These are phyloP conservation scores for Cydia pomonella DNA, from an alignment of 1,140 invertebrate species.

Conservation along the genomic window DNA sequence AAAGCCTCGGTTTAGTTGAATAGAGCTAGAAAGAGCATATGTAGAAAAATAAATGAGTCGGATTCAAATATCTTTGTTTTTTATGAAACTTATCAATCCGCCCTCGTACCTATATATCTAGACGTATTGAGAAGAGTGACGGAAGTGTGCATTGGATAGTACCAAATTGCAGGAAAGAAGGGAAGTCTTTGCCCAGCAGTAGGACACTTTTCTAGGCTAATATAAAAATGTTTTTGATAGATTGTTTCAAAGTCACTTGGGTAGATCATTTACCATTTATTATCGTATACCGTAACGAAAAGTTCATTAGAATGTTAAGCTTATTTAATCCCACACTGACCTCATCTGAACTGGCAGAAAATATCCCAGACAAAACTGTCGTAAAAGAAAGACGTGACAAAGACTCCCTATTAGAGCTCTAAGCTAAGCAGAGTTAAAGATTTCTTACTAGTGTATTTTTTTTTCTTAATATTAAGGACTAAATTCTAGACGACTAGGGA, in stretches of 20 bases:
- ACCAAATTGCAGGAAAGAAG: neutral
- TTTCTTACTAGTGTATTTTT: neutral
- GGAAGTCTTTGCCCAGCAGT: neutral
- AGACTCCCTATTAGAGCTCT: neutral
- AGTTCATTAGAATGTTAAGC: neutral
- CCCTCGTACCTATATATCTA: too few relatives aligned
- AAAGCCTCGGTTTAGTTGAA: too few relatives aligned
- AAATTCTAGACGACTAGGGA: too few relatives aligned
- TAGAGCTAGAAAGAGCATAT: too few relatives aligned
- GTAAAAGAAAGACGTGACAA: slow-evolving; percentile 29
- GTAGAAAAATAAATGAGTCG: too few relatives aligned
- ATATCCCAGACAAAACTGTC: slow-evolving; percentile 15
- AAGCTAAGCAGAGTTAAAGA: neutral
- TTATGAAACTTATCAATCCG: too few relatives aligned
- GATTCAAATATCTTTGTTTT: too few relatives aligned
- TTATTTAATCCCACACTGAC: slow-evolving; percentile 8
- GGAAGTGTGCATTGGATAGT: too few relatives aligned
- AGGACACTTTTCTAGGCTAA: neutral
- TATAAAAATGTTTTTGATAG: too few relatives aligned
- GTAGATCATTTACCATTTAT: neutral
- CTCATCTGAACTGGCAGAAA: neutral
- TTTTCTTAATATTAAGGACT: neutral
- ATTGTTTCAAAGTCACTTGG: neutral
- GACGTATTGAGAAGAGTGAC: too few relatives aligned
- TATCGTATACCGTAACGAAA: neutral